These are phyloP conservation scores for Engraulis encrasicolus DNA, from an alignment of 2,113 vertebrate species.

Conservation along the genomic window DNA sequence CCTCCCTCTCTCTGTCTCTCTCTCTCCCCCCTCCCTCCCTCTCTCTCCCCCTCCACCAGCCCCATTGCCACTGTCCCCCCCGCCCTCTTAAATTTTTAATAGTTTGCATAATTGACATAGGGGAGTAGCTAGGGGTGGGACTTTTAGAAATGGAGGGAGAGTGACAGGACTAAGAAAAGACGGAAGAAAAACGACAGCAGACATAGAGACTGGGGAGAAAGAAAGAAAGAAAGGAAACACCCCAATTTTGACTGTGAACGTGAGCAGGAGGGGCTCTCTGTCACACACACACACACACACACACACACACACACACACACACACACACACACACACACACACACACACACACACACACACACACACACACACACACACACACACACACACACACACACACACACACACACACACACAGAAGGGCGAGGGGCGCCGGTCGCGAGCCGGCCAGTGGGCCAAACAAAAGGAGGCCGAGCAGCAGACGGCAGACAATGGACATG, in stretches of 20 bases:
- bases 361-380: too few relatives aligned
- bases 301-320: too few relatives aligned
- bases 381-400: too few relatives aligned
- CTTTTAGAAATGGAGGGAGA: slow-evolving; percentile 1
- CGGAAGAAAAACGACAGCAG: neutral
- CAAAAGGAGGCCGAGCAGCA: slow-evolving; percentile 24
- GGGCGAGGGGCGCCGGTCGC: neutral
- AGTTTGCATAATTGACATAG: slow-evolving; percentile 80
- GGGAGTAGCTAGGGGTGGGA: slow-evolving; percentile 44
- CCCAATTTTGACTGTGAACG: slow-evolving; percentile 72
- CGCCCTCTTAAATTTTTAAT: slow-evolving; percentile 77
- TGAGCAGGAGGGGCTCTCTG: slow-evolving; percentile 53
- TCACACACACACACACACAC: too few relatives aligned
- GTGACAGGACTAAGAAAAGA: neutral
- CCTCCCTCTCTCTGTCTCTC: too few relatives aligned
- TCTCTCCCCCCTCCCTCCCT: too few relatives aligned
- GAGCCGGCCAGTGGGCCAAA: slow-evolving; percentile 35
- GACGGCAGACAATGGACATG: slow-evolving; percentile 41
- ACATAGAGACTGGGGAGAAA: neutral
- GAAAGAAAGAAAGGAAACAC: slow-evolving; percentile 69
- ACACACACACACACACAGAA: too few relatives aligned
- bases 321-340: too few relatives aligned
- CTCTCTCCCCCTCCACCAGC: too few relatives aligned
- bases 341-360: too few relatives aligned
- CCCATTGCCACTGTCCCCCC: neutral